Evolutionary conservation across 2,888 invertebrate species (phyloP), one percentile per base, ranked within the genome.

Genomic region (Luperina nickerlii): DNA sequence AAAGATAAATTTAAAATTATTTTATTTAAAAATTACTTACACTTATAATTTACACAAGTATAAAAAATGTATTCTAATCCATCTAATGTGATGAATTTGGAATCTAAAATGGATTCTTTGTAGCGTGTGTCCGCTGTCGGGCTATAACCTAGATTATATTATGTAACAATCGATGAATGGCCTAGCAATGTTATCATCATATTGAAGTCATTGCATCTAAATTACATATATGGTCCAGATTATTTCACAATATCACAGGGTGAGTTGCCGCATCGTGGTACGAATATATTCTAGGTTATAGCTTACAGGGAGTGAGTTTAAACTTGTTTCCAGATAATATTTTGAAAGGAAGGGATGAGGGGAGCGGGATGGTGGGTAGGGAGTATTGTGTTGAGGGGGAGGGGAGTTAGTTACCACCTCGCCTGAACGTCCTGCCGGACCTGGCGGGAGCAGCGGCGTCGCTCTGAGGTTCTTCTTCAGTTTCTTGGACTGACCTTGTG

Each of bases 1-100:
- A 85, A 88, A 80, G 70, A 20, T 63, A 83, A 89, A 88, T 91
- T 92, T 93, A 92, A 91, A 92, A 92, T 94, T 94, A 94, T 94
- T 95, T 94, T 95, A 94, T 95, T 94, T 94, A 94, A 95, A 95
- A 95, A 94, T 93, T 95, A 96, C 95, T 95, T 96, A 94, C 90
- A 94, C 91, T 91, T 94, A 95, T 94, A 96, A 96, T 96, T 96
- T 96, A 96, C 94, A 96, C 92, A 93, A 93, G 92, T 92, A 93
- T 93, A 93, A 93, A 94, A 93, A 92, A 92, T 92, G 89, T 90
- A 91, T 89, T 92, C 91, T 92, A 91, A 92, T 92, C 92, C 90
- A 90, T 92, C 90, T 90, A 83, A 80, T 83, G 86, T 87, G 90
- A 91, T 90, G 89, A 91, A 87, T 85, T 88, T 87, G 80, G 86